Evolutionary conservation across 2,113 vertebrate genomes (phyloP).

Genomic region (Channa argus): DNA sequence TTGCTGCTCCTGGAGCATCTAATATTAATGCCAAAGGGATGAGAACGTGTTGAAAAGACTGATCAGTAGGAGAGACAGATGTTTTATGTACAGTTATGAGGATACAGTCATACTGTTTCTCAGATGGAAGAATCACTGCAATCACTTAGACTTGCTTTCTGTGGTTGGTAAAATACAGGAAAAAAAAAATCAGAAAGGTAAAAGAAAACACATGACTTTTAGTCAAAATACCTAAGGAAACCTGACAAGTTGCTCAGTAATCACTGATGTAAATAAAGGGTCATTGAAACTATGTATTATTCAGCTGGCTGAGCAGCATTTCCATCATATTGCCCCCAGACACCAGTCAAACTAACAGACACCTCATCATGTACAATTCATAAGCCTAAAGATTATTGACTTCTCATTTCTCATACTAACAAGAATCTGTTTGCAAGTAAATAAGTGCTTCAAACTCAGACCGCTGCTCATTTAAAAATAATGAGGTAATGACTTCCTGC

Average conservation of each 20-base stretch:
- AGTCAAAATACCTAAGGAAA: background rate
- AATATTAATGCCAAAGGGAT: too few relatives aligned
- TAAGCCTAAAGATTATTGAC: conserved; percentile 35
- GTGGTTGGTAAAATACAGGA: too few relatives aligned
- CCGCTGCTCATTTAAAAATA: background rate
- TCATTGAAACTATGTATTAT: conserved; percentile 54
- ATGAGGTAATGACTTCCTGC: background rate
- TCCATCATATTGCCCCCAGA: conserved; percentile 39
- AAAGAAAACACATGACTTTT: background rate
- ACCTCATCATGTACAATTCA: conserved; percentile 46
- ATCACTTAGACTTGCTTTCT: too few relatives aligned
- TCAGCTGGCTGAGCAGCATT: conserved; percentile 34
- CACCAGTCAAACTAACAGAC: conserved; percentile 20
- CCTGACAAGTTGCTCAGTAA: conserved; percentile 10
- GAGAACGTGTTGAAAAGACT: too few relatives aligned
- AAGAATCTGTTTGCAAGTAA: conserved; percentile 9
- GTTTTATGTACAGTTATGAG: too few relatives aligned
- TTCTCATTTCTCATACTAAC: conserved; percentile 38
- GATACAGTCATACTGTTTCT: too few relatives aligned
- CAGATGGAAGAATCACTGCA: too few relatives aligned
- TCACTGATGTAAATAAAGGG: conserved; percentile 44
- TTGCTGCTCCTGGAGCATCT: too few relatives aligned
- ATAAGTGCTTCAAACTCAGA: conserved; percentile 1
- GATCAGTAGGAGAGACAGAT: too few relatives aligned
- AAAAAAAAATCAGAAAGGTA: too few relatives aligned